Evolutionary conservation across 2,113 vertebrate genomes (phyloP).

Genomic region (Pelodiscus sinensis): DNA sequence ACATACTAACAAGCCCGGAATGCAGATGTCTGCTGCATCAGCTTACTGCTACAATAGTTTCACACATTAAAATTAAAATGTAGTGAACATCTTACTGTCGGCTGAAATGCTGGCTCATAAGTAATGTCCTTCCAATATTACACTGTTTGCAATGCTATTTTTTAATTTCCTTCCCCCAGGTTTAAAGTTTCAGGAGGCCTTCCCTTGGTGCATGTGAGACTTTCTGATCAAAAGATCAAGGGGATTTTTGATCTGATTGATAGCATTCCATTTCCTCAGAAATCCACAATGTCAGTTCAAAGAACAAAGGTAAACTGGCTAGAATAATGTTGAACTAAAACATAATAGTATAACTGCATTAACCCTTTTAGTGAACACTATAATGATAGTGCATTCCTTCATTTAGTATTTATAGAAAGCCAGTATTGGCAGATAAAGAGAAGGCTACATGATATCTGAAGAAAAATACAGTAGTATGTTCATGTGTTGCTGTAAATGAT

Average conservation of each 20-base stretch:
- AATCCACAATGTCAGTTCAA: conserved; percentile 65
- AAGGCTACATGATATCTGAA: not conserved
- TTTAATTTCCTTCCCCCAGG: conserved; percentile 69
- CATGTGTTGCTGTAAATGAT: not conserved
- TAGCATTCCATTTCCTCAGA: conserved; percentile 88
- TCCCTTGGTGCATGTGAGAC: conserved; percentile 89
- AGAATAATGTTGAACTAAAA: not conserved
- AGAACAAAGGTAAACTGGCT: conserved; percentile 80
- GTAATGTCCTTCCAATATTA: too few relatives aligned
- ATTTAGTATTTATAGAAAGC: not conserved
- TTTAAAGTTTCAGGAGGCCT: conserved; percentile 95
- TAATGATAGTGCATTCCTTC: not conserved
- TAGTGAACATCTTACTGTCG: not conserved
- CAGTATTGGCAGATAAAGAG: not conserved
- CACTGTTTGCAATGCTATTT: not conserved
- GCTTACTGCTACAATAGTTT: not conserved
- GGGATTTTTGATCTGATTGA: conserved; percentile 83
- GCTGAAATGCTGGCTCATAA: not conserved
- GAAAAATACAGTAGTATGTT: not conserved
- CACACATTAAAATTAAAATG: not conserved
- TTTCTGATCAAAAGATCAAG: conserved; percentile 93
- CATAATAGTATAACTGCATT: not conserved
- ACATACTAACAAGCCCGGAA: not conserved
- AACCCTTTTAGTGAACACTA: not conserved
- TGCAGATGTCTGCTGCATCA: not conserved